Evolutionary conservation across 2,888 invertebrate species (phyloP), one percentile per base, ranked within the genome.

Genomic region (Cerastis leucographa): DNA sequence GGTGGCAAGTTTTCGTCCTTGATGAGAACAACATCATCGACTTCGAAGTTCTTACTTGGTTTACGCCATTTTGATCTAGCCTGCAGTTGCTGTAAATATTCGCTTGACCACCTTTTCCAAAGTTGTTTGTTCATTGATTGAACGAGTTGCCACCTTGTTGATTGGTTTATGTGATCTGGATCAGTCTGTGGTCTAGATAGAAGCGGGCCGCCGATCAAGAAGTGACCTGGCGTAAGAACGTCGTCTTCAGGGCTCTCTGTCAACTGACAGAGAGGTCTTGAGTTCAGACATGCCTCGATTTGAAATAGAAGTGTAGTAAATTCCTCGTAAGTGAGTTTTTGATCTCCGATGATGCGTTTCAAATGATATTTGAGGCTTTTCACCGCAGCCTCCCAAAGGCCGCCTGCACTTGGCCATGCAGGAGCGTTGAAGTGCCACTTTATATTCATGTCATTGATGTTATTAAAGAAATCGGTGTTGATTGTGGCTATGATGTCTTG

Each of bases 11-110:
- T 70, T 61, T 70, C 59, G 1, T 70, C 70, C 22, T 29, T 59
- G 44, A 70, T 61, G 19, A 61, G 70, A 17, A 59, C 70, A 5
- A 70, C 19, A 12, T 70, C 69, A 29, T 70, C 56, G 8, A 70
- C 11, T 25, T 44, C 29, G 22, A 59, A 12, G 12, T 70, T 70
- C 19, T 19, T 19, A 7, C 22, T 22, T 40, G 62, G 22, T 6
- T 22, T 35, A 12, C 35, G 62, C 35, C 35, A 40, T 35, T 56
- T 44, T 12, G 35, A 35, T 35, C 61, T 35, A 4, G 61, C 35
- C 35, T 61, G 61, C 7, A 61, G 61, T 9, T 61, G 35, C 19
- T 61, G 35, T 17, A 61, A 11, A 42, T 68, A 54, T 54, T 68
- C 54, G 12, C 22, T 54, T 35, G 68, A 68, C 68, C 35, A 56